Base-by-base conservation (phyloP, 1,140 invertebrate genomes). In the Rhizoglyphus robini region DNA sequence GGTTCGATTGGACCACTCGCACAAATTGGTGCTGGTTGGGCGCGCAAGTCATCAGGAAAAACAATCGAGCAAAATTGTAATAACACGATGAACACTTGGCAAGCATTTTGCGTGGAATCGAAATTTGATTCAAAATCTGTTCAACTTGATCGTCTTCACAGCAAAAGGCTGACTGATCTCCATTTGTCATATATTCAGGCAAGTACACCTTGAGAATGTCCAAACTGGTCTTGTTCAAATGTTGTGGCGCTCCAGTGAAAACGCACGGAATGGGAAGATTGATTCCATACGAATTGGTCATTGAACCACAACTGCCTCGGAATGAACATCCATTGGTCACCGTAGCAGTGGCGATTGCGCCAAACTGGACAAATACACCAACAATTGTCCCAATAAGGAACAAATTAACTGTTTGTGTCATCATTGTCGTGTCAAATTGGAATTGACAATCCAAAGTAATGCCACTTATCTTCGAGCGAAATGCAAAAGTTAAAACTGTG, bases 31-130 rank as follows among this genome's bases (percentile, higher is more conserved):
- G 84, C 73, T 96, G 92, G 18, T 81, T 67, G 0, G 84, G 82
- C 15, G 80, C 81, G 74, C 93, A 97, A 0, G 88, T 87, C 69
- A 93, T 80, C 48, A 84, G 81, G 72, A 92, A 96, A 65, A 91
- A 82, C 67, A 89, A 82, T 60, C 83, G 81, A 0, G 84, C 75
- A 72, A 96, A 85, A 77, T 94, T 96, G 38, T 81, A 77, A 73
- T 86, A 81, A 73, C 92, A 96, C 0, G 86, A 83, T 0, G 90
- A 90, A 76, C 91, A 96, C 63, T 90, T 78, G 27, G 78, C 76
- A 4, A 95, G 76, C 36, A 92, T 32, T 3, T 30, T 34, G 31
- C n/a, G 2, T 20, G 68, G 57, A 3, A 31, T 27, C 0, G 18
- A 15, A 23, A 68, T 29, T 34, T 68, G 54, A 1, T 69, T 32